phyloP scores from a whole-genome alignment of 2,113 vertebrate genomes.

The Leptobrachium leishanense region DNA sequence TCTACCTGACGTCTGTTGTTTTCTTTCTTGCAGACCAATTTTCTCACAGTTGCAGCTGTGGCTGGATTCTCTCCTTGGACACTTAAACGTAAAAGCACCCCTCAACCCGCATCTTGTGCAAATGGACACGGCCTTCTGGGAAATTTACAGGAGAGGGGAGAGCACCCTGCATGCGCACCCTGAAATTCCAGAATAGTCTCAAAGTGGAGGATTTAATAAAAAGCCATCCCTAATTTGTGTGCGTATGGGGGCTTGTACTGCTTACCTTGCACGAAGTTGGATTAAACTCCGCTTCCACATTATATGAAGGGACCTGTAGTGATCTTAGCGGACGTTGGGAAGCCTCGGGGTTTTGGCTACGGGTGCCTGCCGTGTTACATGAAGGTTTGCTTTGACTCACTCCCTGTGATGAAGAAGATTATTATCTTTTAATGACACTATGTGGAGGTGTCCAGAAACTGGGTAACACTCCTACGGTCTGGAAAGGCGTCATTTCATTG shows the following conservation, averaged over 20 bases:
- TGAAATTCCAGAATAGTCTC: constrained; percentile 69
- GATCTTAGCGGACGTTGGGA: neutral
- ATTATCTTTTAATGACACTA: constrained; percentile 8
- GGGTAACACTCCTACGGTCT: constrained; percentile 1
- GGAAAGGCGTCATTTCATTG: constrained; percentile 35
- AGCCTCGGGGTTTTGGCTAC: constrained; percentile 20
- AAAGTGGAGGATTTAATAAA: neutral
- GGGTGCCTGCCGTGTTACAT: constrained; percentile 27
- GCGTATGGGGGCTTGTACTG: constrained; percentile 41
- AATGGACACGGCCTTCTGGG: constrained; percentile 82
- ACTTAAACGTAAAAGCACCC: constrained; percentile 82
- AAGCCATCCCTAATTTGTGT: constrained; percentile 16
- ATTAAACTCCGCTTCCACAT: neutral
- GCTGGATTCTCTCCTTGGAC: constrained; percentile 90
- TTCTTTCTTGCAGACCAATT: constrained; percentile 69
- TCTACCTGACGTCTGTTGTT: neutral
- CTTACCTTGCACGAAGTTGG: neutral
- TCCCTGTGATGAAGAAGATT: constrained; percentile 11
- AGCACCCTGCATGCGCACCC: constrained; percentile 74
- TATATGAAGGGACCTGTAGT: constrained; percentile 20
- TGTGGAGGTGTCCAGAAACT: neutral
- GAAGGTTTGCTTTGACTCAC: constrained; percentile 8
- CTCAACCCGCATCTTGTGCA: constrained; percentile 86
- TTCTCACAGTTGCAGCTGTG: constrained; percentile 90
- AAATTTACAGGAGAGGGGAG: constrained; percentile 71